phyloP scores from a whole-genome alignment of 2,888 invertebrate species.

The Diabrotica balteata region DNA sequence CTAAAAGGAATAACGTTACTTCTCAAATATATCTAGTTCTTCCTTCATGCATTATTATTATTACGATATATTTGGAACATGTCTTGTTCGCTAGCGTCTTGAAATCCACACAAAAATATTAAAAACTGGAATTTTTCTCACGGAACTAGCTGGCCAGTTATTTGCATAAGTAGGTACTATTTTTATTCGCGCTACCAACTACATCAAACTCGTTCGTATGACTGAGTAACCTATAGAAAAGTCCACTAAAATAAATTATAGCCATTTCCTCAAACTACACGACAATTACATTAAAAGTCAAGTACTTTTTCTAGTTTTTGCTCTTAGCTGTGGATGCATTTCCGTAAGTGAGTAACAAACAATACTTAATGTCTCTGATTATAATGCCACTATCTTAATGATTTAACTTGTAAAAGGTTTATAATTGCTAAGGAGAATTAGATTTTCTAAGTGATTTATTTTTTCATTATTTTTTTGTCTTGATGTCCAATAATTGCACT shows the following conservation, averaged over 20 bases:
- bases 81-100: too few relatives aligned
- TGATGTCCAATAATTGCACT: conserved; percentile 27
- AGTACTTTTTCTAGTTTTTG: conserved; percentile 53
- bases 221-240: conserved; percentile 28
- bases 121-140: too few relatives aligned
- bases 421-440: conserved; percentile 38
- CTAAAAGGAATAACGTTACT: too few relatives aligned
- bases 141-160: too few relatives aligned
- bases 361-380: conserved; percentile 47
- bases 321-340: conserved; percentile 43
- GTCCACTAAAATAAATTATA: conserved; percentile 32
- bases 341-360: conserved; percentile 48
- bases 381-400: conserved; percentile 47
- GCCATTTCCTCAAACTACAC: conserved; percentile 46
- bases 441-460: conserved; percentile 39
- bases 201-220: neutral
- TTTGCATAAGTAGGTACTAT: too few relatives aligned
- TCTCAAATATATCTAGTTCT: too few relatives aligned
- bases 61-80: neutral
- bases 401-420: conserved; percentile 34
- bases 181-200: conserved; percentile 4
- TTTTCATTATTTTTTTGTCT: conserved; percentile 27
- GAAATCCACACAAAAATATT: too few relatives aligned
- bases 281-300: conserved; percentile 55
- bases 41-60: neutral